Percentiles rank a stretch among this genome's conserved stretches.
phyloP scores from a whole-genome alignment of 1,140 invertebrate species.

The Hycleus cichorii region DNA sequence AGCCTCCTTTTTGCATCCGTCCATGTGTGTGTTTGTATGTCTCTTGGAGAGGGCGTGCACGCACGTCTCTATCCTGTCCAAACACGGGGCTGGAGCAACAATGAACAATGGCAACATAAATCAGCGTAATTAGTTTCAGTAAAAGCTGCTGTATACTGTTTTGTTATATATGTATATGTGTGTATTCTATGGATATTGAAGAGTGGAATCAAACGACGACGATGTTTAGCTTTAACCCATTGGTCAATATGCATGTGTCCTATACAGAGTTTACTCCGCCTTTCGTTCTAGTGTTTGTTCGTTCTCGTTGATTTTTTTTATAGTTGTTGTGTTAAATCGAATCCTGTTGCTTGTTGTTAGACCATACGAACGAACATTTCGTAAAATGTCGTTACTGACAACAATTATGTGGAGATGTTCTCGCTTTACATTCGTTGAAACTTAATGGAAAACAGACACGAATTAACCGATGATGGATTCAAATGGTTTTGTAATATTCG shows the following conservation, averaged over 20 bases:
- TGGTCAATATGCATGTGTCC: constrained; percentile 35
- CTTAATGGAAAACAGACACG: too few relatives aligned
- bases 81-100: constrained; percentile 45
- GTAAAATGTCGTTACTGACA: too few relatives aligned
- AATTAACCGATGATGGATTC: too few relatives aligned
- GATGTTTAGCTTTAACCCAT: constrained; percentile 28
- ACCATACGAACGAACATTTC: too few relatives aligned
- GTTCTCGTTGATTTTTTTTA: too few relatives aligned
- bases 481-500: too few relatives aligned
- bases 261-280: constrained; percentile 36
- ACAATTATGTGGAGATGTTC: too few relatives aligned
- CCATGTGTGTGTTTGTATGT: neutral
- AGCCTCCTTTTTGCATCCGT: too few relatives aligned
- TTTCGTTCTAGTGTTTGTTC: constrained; percentile 27
- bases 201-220: constrained; percentile 17
- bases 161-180: too few relatives aligned
- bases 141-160: constrained; percentile 36
- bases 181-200: constrained; percentile 35
- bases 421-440: too few relatives aligned
- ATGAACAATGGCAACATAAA: constrained; percentile 60
- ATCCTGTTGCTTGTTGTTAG: constrained; percentile 19
- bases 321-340: constrained; percentile 17
- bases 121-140: constrained; percentile 58
- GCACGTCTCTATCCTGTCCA: constrained; percentile 36
- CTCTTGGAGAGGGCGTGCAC: constrained; percentile 35